Base-by-base conservation (phyloP, 2,113 vertebrate species). In the Acrocephalus arundinaceus region DNA sequence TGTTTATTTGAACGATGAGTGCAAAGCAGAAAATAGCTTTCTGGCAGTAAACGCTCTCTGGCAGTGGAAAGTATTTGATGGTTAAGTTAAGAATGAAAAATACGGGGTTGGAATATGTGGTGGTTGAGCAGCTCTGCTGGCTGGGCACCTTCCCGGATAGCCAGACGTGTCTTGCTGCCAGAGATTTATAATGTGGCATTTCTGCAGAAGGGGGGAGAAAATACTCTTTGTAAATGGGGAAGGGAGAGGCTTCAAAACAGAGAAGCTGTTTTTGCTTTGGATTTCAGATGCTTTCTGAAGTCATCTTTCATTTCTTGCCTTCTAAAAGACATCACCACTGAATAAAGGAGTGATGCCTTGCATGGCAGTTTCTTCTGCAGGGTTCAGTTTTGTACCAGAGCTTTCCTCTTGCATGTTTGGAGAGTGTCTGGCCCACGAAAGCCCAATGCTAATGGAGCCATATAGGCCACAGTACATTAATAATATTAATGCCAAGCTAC, bases 1-100 rank as follows among this genome's bases (percentile, higher is more conserved):
- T 74, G 55, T 90, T 93, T 90, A 41, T 62, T 90, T 85, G 88
- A 90, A 65, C 0, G 2, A 49, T 74, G 76, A 88, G 30, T 63
- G 39, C 41, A 46, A 90, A 90, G 73, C 48, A 96, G 76, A 89
- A 87, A 96, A 90, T 72, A 86, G 54, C 57, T 85, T 87, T 71
- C 55, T 93, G 92, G 76, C 63, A 93, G 23, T 76, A 90, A 85
- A 83, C 43, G 24, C 43, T 87, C 31, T 86, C 90, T 87, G 76
- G 79, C 49, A 43, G 76, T 72, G 80, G 77, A 79, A 96, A 89
- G 12, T 85, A 94, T 86, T 81, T 76, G 88, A 92, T 92, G 89
- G 84, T 96, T 89, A 94, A 84, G 58, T 92, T 81, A 94, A 87
- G 91, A 94, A 96, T 94, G 91, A 85, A 94, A 95, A 96, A 89